phyloP scores from a whole-genome alignment of 2,888 invertebrate genomes.

The Noctua janthe region DNA sequence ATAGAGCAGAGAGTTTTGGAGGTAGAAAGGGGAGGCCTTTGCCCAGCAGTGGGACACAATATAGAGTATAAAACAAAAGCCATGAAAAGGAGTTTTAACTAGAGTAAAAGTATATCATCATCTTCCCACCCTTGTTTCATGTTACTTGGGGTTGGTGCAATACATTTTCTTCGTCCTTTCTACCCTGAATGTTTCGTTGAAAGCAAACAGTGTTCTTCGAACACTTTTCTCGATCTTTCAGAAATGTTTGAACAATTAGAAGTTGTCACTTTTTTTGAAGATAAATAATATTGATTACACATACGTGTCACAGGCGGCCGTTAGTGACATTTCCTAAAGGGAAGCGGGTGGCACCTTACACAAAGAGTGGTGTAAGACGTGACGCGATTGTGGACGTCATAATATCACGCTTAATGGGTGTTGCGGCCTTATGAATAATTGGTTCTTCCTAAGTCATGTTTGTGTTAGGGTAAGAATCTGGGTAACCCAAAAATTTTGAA shows the following conservation, averaged over 20 bases:
- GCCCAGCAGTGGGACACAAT: no score
- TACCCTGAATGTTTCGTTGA: neutral
- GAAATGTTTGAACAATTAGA: neutral
- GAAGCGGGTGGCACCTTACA: conserved; percentile 56
- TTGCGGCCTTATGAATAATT: conserved; percentile 14
- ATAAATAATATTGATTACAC: conserved; percentile 26
- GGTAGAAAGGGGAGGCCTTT: no score
- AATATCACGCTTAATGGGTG: conserved; percentile 11
- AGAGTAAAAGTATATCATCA: neutral
- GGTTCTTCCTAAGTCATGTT: neutral
- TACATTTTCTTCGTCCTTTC: neutral
- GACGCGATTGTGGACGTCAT: conserved; percentile 51
- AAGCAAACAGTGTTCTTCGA: neutral
- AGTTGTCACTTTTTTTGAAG: neutral
- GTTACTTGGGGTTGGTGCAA: neutral
- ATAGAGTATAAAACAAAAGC: no score
- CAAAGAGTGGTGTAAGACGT: conserved; percentile 50
- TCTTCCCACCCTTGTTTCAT: neutral
- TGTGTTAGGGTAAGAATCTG: neutral
- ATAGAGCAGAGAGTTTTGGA: no score
- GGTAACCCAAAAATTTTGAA: neutral
- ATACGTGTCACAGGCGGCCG: conserved; percentile 33
- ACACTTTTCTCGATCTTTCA: neutral
- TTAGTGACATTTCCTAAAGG: conserved; percentile 58
- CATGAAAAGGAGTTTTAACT: neutral